These are phyloP conservation scores for Philhelius pedissequus DNA, from an alignment of 2,888 invertebrate genomes.

Conservation along the genomic window DNA sequence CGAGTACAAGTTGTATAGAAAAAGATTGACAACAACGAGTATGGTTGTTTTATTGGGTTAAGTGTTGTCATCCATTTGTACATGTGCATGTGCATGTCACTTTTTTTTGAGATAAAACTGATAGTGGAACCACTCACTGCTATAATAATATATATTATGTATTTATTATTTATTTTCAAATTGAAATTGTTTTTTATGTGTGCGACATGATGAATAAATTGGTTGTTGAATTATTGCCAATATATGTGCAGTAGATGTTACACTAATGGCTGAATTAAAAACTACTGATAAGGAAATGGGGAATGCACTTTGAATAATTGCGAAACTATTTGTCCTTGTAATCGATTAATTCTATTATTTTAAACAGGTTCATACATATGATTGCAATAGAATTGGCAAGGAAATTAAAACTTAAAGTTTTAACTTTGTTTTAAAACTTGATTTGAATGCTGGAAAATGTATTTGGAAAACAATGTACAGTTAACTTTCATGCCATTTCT, in stretches of 20 bases:
- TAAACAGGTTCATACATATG: neutral
- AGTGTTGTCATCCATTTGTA: neutral
- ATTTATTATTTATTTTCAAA: neutral
- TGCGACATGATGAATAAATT: conserved; percentile 26
- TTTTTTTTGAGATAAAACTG: conserved; percentile 10
- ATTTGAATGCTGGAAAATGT: too few relatives aligned
- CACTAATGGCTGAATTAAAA: conserved; percentile 20
- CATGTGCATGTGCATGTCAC: conserved; percentile 13
- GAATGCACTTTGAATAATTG: conserved; percentile 7
- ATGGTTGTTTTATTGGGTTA: conserved; percentile 5
- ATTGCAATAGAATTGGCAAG: neutral
- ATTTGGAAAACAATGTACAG: too few relatives aligned
- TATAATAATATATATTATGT: neutral
- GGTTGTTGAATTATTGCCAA: conserved; percentile 30
- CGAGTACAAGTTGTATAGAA: neutral
- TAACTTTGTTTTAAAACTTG: too few relatives aligned
- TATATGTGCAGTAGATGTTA: conserved; percentile 10
- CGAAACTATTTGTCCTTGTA: conserved; percentile 4
- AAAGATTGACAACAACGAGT: conserved; percentile 3
- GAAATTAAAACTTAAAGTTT: neutral
- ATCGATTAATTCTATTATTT: neutral
- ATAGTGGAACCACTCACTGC: neutral
- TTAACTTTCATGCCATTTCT: too few relatives aligned
- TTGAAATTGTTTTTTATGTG: conserved; percentile 1
- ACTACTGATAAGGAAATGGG: conserved; percentile 24